A percentile compares a stretch with the other conserved stretches of the same genome.
Evolutionary conservation across 92 coral and sea anemone species (phyloP).

Genomic region (Epizoanthus ramosus): DNA sequence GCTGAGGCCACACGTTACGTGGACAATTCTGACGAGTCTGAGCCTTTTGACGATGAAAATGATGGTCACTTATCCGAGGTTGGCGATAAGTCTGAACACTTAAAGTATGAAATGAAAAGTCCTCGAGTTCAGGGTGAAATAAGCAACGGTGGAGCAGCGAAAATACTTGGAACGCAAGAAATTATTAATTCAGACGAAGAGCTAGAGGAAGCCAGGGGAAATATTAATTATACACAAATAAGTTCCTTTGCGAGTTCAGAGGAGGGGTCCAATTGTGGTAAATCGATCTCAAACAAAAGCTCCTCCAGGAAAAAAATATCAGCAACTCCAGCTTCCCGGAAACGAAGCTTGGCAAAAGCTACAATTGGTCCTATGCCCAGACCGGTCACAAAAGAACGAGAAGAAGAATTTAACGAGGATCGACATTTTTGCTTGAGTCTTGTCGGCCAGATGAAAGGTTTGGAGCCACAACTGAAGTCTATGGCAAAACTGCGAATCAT

Average conservation of each 20-base stretch:
- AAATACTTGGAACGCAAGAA: constrained; percentile 9
- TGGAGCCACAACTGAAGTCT: constrained; percentile 29
- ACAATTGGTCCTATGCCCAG: not conserved
- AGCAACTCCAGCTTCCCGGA: not conserved
- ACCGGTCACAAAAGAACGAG: constrained; percentile 12
- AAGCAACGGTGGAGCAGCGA: not conserved
- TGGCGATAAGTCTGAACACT: not conserved
- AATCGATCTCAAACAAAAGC: constrained; percentile 18
- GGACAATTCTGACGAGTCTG: not conserved
- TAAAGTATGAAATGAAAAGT: not conserved
- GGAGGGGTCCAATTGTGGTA: constrained; percentile 30
- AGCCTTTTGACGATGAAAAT: not conserved
- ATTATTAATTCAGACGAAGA: constrained; percentile 29
- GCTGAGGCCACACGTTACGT: constrained; percentile 3
- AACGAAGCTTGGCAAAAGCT: too few relatives aligned
- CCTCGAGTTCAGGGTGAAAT: constrained; percentile 27
- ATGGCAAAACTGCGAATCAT: constrained; percentile 46
- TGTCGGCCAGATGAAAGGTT: constrained; percentile 25
- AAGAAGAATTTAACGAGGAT: constrained; percentile 39
- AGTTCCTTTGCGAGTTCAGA: constrained; percentile 3
- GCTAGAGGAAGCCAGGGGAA: constrained; percentile 11
- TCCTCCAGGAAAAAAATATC: constrained; percentile 18
- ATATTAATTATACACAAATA: constrained; percentile 15
- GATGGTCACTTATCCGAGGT: not conserved
- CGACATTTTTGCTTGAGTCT: constrained; percentile 38